These are phyloP conservation scores for Acanthurus lineatus DNA, from an alignment of 2,797 vertebrate genomes.

Conservation along the genomic window DNA sequence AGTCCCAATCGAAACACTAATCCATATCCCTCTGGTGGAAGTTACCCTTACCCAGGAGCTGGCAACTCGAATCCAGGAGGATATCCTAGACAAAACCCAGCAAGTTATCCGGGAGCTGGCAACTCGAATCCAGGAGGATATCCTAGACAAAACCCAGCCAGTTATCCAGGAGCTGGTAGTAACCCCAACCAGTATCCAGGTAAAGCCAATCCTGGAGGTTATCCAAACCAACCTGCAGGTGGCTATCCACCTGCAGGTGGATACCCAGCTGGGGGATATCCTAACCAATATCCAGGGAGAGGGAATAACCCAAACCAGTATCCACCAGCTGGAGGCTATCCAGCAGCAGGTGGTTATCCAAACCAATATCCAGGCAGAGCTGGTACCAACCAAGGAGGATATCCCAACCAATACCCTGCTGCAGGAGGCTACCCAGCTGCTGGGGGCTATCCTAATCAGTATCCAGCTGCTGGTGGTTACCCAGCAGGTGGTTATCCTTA, in stretches of 20 bases:
- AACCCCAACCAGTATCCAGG: slow-evolving; percentile 41
- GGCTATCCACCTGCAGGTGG: slow-evolving; percentile 59
- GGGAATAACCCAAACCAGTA: slow-evolving; percentile 22
- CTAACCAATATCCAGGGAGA: slow-evolving; percentile 3
- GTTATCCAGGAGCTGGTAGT: slow-evolving; percentile 38
- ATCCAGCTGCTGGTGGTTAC: slow-evolving; percentile 33
- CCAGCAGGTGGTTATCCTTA: slow-evolving; percentile 43
- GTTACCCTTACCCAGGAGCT: slow-evolving; percentile 72
- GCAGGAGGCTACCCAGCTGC: slow-evolving; percentile 55
- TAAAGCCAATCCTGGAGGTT: slow-evolving; percentile 44
- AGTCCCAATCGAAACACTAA: slow-evolving; percentile 70
- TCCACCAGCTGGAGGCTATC: slow-evolving; percentile 46
- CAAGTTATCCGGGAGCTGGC: slow-evolving; percentile 58
- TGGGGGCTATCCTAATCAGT: slow-evolving; percentile 61
- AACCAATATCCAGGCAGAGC: slow-evolving; percentile 56
- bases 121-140: slow-evolving; percentile 56
- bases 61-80: slow-evolving; percentile 69
- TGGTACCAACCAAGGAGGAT: slow-evolving; percentile 31
- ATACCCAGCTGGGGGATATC: slow-evolving; percentile 69
- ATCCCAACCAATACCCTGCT: slow-evolving; percentile 52
- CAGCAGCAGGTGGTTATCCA: slow-evolving; percentile 48
- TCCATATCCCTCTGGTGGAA: slow-evolving; percentile 80
- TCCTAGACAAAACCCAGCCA: slow-evolving; percentile 65
- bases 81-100: slow-evolving; percentile 71
- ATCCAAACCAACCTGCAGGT: slow-evolving; percentile 39